phyloP scores from a whole-genome alignment of 2,888 invertebrate species.

The Cyrtodaria siliqua region DNA sequence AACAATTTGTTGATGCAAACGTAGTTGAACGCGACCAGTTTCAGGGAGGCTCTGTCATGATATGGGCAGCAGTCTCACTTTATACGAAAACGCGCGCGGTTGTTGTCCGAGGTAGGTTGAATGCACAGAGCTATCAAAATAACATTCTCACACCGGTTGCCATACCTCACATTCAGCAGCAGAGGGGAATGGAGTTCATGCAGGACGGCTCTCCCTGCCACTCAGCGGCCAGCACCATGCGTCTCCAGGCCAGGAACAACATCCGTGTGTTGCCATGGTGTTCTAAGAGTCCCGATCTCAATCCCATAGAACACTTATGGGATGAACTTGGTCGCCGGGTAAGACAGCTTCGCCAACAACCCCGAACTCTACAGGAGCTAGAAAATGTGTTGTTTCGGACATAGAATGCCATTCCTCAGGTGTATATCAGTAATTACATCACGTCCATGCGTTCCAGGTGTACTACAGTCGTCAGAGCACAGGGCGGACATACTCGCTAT shows the following conservation, averaged over 20 bases:
- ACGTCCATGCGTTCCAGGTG: conserved; percentile 1
- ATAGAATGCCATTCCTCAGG: conserved; percentile 12
- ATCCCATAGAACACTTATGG: conserved; percentile 19
- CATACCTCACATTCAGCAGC: conserved; percentile 7
- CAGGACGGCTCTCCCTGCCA: conserved; percentile 16
- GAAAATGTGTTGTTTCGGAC: conserved; percentile 3
- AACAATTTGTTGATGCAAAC: conserved; percentile 11
- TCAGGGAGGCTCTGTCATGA: conserved; percentile 27
- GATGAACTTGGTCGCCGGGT: too few relatives aligned
- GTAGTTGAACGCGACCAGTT: conserved; percentile 11
- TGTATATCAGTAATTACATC: conserved; percentile 4
- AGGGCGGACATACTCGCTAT: neutral
- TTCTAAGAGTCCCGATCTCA: conserved; percentile 8
- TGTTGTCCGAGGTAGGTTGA: conserved; percentile 14
- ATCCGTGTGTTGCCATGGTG: conserved; percentile 9
- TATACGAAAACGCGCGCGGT: conserved; percentile 10
- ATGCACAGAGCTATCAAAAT: conserved; percentile 12
- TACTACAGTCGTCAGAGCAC: conserved; percentile 1
- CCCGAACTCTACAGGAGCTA: conserved; percentile 4
- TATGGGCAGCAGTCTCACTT: conserved; percentile 17
- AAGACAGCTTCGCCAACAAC: conserved; percentile 6
- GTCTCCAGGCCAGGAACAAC: neutral
- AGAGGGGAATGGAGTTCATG: neutral
- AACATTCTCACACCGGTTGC: conserved; percentile 5
- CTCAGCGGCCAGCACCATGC: neutral